These are phyloP conservation scores for Zaprionus obscuricornis DNA, from an alignment of 2,888 invertebrate species.

Conservation along the genomic window DNA sequence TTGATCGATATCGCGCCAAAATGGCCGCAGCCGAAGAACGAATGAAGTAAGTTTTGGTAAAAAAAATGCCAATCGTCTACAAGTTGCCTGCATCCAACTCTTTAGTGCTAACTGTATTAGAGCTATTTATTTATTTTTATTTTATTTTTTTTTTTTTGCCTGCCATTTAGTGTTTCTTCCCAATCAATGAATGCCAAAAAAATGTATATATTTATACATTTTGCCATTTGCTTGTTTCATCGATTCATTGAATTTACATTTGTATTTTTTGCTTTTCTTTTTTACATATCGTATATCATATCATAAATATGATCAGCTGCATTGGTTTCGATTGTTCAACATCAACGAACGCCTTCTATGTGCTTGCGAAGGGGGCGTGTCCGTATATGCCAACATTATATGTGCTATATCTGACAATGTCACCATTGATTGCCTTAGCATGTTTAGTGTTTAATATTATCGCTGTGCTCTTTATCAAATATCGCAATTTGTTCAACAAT, in stretches of 20 bases:
- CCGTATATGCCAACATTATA: constrained; percentile 81
- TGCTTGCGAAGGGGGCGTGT: constrained; percentile 80
- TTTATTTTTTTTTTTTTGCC: constrained; percentile 1
- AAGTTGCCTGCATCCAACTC: background rate
- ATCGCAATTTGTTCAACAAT: constrained; percentile 60
- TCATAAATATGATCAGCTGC: constrained; percentile 68
- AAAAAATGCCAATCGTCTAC: no score
- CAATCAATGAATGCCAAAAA: no score
- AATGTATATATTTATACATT: no score
- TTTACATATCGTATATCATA: constrained; percentile 9
- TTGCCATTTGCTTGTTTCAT: constrained; percentile 27
- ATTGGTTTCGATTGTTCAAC: constrained; percentile 55
- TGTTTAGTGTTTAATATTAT: constrained; percentile 79
- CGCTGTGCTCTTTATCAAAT: constrained; percentile 73
- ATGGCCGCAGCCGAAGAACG: constrained; percentile 82
- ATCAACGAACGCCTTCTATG: constrained; percentile 71
- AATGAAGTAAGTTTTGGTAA: constrained; percentile 84
- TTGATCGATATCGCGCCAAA: constrained; percentile 84
- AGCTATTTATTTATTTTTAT: no score
- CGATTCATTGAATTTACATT: constrained; percentile 34
- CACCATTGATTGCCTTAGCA: constrained; percentile 81
- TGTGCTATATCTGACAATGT: constrained; percentile 81
- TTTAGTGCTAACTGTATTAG: constrained; percentile 22
- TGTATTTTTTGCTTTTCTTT: constrained; percentile 52
- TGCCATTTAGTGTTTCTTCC: constrained; percentile 1